phyloP scores from a whole-genome alignment of 2,888 invertebrate genomes.

The Plemyria rubiginata region DNA sequence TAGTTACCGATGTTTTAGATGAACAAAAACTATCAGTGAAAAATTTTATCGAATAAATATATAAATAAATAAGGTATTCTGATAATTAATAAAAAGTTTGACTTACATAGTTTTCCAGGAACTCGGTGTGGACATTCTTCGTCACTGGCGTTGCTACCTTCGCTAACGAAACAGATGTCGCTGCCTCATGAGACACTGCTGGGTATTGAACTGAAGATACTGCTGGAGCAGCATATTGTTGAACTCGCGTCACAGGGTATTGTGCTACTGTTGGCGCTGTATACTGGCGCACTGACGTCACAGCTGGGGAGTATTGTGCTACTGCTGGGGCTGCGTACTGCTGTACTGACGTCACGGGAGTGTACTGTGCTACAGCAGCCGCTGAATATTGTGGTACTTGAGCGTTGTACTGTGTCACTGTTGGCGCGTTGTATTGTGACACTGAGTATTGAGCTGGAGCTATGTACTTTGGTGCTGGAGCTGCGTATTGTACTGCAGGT shows the following conservation, averaged over 20 bases:
- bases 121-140: conserved; percentile 85
- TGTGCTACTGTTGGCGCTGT: conserved; percentile 40
- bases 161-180: conserved; percentile 44
- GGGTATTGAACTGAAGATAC: conserved; percentile 49
- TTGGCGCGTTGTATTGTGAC: conserved; percentile 40
- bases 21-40: too few relatives aligned
- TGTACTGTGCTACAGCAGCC: conserved; percentile 47
- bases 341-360: conserved; percentile 33
- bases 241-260: conserved; percentile 43
- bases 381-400: conserved; percentile 60
- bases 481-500: conserved; percentile 48
- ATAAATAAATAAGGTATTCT: neutral
- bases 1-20: too few relatives aligned
- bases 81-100: neutral
- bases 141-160: conserved; percentile 54
- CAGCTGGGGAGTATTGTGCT: conserved; percentile 49
- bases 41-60: neutral
- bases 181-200: conserved; percentile 43
- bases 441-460: conserved; percentile 56
- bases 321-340: conserved; percentile 49
- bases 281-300: conserved; percentile 47
- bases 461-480: conserved; percentile 43
- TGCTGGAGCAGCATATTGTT: conserved; percentile 39
- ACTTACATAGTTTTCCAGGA: conserved; percentile 87
- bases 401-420: conserved; percentile 48